phyloP scores from a whole-genome alignment of 2,113 vertebrate genomes.

The Oophaga pumilio region DNA sequence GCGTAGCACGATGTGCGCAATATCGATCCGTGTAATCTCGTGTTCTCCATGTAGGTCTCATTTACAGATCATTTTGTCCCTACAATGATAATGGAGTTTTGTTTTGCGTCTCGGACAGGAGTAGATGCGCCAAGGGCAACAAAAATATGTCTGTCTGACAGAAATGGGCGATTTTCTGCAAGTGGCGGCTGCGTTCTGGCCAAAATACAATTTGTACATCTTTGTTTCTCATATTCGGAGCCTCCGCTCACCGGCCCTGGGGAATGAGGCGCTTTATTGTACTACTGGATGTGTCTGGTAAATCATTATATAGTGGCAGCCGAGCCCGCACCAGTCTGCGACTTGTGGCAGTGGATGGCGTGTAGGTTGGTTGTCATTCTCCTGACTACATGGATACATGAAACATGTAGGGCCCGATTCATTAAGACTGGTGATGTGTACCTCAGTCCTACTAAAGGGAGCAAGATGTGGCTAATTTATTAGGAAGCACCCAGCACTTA shows the following conservation, averaged over 20 bases:
- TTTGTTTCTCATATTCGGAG: neutral
- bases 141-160: conserved; percentile 23
- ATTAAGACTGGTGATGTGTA: too few species aligned
- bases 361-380: too few species aligned
- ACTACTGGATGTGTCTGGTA: neutral
- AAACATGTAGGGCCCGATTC: too few species aligned
- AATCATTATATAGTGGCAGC: neutral
- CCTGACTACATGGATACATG: too few species aligned
- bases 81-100: conserved; percentile 23
- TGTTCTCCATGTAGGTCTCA: neutral
- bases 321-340: neutral
- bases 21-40: conserved; percentile 7
- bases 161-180: conserved; percentile 3
- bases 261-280: neutral
- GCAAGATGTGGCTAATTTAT: too few species aligned
- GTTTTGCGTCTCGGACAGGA: neutral
- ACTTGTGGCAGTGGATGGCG: neutral
- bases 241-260: neutral
- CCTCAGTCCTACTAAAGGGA: too few species aligned
- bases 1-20: neutral
- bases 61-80: conserved; percentile 5
- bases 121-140: neutral
- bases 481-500: too few species aligned
- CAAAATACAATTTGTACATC: neutral
- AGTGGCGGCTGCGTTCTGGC: neutral